Conservation (phyloP, 2,113 vertebrate genomes). For the Motacilla alba region DNA sequence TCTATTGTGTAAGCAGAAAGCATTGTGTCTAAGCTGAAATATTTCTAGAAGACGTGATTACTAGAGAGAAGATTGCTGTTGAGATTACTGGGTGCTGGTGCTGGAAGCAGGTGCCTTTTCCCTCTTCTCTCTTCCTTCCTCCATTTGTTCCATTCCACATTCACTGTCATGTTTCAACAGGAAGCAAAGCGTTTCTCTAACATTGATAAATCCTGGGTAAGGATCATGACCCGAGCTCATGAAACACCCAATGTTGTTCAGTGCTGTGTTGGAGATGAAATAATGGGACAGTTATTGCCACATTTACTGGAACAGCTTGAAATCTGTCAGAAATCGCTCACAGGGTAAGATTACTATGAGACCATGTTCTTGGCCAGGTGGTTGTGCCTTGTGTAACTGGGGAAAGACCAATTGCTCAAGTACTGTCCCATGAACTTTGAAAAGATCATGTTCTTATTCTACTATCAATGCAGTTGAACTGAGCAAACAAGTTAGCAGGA, state of each 20-base stretch:
- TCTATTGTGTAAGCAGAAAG: not conserved
- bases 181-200: slow-evolving; percentile 96
- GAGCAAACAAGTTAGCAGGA: not conserved
- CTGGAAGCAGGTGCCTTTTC: not conserved
- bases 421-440: not conserved
- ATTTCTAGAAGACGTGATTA: not conserved
- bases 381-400: not conserved
- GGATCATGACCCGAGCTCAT: slow-evolving; percentile 92
- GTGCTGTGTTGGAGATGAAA: slow-evolving; percentile 93
- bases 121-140: not conserved
- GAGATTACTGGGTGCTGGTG: not conserved
- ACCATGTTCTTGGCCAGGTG: not conserved
- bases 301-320: slow-evolving; percentile 94
- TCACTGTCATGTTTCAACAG: slow-evolving; percentile 56
- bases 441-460: not conserved
- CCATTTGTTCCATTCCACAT: not conserved
- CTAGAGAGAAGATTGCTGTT: not conserved
- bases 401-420: not conserved
- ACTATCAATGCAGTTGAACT: not conserved
- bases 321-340: slow-evolving; percentile 96
- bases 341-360: slow-evolving; percentile 77
- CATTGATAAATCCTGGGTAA: slow-evolving; percentile 98
- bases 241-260: slow-evolving; percentile 92
- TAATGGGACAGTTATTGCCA: slow-evolving; percentile 90
- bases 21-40: not conserved